A percentile compares a stretch with the other conserved stretches of the same genome.
These are phyloP conservation scores for Apaloderma vittatum DNA, from an alignment of 2,113 vertebrate species.

Conservation along the genomic window DNA sequence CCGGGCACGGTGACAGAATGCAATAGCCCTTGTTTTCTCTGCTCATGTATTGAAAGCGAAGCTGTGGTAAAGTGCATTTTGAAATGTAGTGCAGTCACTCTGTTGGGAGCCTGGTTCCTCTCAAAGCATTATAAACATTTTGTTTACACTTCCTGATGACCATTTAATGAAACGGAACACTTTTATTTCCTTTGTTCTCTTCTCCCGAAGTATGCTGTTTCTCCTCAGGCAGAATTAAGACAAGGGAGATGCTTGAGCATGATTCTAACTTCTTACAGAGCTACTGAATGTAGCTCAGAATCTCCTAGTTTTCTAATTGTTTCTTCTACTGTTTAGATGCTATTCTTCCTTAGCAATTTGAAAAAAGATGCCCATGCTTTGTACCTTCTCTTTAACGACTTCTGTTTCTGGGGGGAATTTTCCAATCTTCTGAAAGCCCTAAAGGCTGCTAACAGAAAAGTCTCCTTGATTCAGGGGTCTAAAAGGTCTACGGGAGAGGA, in stretches of 20 bases:
- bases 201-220: background rate
- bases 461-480: background rate
- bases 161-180: conserved; percentile 23
- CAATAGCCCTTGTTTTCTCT: background rate
- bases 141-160: conserved; percentile 35
- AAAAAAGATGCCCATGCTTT: background rate
- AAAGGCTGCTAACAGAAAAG: background rate
- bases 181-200: background rate
- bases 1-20: background rate
- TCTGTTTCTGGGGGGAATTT: background rate
- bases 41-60: background rate
- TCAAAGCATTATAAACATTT: background rate
- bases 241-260: background rate
- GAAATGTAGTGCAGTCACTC: background rate
- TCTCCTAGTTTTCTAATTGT: background rate
- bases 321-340: background rate
- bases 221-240: conserved; percentile 20
- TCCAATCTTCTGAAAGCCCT: background rate
- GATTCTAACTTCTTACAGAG: background rate
- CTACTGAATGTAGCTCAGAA: background rate
- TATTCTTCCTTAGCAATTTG: background rate
- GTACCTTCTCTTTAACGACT: background rate
- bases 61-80: background rate
- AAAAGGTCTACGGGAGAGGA: background rate
- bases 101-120: background rate